A percentile compares a stretch with the other conserved stretches of the same genome.
Conservation (phyloP, 2,888 invertebrate genomes). For the Allacma fusca region DNA sequence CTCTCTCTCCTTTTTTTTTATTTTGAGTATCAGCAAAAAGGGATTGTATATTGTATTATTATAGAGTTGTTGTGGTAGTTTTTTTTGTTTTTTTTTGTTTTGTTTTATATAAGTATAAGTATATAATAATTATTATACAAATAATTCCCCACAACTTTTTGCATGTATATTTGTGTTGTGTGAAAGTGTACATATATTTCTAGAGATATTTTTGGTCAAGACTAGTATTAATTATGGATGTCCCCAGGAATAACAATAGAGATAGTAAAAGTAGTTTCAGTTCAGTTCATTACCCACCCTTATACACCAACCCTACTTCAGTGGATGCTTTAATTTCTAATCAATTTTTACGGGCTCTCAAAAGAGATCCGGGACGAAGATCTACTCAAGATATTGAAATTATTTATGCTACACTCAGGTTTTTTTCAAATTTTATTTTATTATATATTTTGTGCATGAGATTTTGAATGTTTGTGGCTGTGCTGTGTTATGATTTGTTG, state of each 20-base stretch:
- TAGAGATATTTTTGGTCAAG: too few relatives aligned
- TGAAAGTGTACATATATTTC: too few relatives aligned
- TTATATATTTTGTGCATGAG: background rate
- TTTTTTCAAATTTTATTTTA: slow-evolving; percentile 40
- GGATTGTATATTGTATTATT: too few relatives aligned
- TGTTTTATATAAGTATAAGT: too few relatives aligned
- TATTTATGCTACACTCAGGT: slow-evolving; percentile 56
- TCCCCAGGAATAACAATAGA: slow-evolving; percentile 31
- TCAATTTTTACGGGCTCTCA: slow-evolving; percentile 67
- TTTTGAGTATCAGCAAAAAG: too few relatives aligned
- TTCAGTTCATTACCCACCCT: slow-evolving; percentile 34
- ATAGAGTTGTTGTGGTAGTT: too few relatives aligned
- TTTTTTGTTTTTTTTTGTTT: too few relatives aligned
- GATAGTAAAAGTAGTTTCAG: slow-evolving; percentile 37
- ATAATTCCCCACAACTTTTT: too few relatives aligned
- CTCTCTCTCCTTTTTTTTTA: too few relatives aligned
- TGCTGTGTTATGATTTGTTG: background rate
- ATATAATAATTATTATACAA: too few relatives aligned
- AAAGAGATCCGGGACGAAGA: slow-evolving; percentile 68
- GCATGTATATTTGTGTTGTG: too few relatives aligned
- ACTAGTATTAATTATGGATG: slow-evolving; percentile 9
- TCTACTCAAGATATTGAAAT: slow-evolving; percentile 65
- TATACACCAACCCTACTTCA: slow-evolving; percentile 11
- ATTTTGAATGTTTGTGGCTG: background rate
- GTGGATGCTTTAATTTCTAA: slow-evolving; percentile 32